Percentiles rank a stretch among this genome's conserved stretches.
Conservation (phyloP, 2,797 vertebrate genomes). For the Amazonetta brasiliensis region DNA sequence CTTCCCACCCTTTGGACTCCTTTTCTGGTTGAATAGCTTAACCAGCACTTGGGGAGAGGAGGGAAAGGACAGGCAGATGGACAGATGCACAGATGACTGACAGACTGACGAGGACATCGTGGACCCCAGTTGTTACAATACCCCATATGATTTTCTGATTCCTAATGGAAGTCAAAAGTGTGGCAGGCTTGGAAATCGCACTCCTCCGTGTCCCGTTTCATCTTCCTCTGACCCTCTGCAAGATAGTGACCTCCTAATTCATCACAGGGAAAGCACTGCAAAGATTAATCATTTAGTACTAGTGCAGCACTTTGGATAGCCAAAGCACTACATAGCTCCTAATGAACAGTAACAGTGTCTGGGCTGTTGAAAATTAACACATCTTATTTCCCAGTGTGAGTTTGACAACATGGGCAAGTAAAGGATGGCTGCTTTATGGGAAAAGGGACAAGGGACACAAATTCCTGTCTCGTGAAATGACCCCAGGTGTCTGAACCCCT, state of each 20-base stretch:
- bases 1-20: neutral
- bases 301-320: neutral
- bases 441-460: neutral
- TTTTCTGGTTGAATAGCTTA: neutral
- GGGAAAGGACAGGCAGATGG: neutral
- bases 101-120: neutral
- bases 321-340: neutral
- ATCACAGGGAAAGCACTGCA: neutral
- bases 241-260: neutral
- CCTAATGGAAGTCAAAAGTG: neutral
- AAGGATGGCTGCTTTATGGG: neutral
- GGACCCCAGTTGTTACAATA: neutral
- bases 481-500: neutral
- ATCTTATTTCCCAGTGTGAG: neutral
- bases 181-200: fast-evolving
- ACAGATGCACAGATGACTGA: neutral
- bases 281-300: neutral
- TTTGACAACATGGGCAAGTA: neutral
- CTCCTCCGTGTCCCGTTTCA: neutral
- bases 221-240: neutral
- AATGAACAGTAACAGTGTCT: neutral
- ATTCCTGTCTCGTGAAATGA: neutral
- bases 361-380: neutral
- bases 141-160: fast-evolving
- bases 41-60: neutral